Conservation (phyloP, 1,140 invertebrate species). For the Drosophila punjabiensis region DNA sequence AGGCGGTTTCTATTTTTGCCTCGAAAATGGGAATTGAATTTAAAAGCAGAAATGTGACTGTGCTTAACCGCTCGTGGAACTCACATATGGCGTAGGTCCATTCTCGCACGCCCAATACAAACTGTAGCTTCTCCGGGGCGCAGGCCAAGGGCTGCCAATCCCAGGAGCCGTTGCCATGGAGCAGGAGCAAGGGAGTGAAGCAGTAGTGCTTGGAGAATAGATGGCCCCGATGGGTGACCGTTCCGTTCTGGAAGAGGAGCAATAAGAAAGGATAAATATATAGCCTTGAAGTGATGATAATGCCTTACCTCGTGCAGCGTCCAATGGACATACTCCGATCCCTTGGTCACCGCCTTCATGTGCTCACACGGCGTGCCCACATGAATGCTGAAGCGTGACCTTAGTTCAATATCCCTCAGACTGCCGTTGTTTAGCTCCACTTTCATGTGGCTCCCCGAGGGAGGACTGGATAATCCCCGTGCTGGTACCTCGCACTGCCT, state of each 20-base stretch:
- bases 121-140: constrained; percentile 65
- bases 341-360: constrained; percentile 59
- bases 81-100: constrained; percentile 83
- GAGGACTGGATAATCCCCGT: background rate
- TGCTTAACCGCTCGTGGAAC: constrained; percentile 6
- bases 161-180: constrained; percentile 44
- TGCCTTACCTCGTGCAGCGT: constrained; percentile 57
- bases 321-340: constrained; percentile 61
- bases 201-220: constrained; percentile 77
- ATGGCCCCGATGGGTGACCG: constrained; percentile 52
- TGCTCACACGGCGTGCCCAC: constrained; percentile 68
- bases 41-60: constrained; percentile 25
- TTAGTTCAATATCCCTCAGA: constrained; percentile 19
- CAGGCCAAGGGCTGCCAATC: constrained; percentile 75
- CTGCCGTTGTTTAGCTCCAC: constrained; percentile 49
- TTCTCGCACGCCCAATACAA: constrained; percentile 66
- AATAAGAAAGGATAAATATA: no score
- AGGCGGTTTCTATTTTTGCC: constrained; percentile 40
- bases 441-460: constrained; percentile 41
- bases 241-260: constrained; percentile 59
- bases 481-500: constrained; percentile 22
- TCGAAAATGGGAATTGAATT: constrained; percentile 6
- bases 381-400: constrained; percentile 51
- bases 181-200: constrained; percentile 49
- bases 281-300: no score